Percentiles rank a stretch among this genome's conserved stretches.
phyloP scores from a whole-genome alignment of 2,113 vertebrate species.

The Cisticola juncidis region DNA sequence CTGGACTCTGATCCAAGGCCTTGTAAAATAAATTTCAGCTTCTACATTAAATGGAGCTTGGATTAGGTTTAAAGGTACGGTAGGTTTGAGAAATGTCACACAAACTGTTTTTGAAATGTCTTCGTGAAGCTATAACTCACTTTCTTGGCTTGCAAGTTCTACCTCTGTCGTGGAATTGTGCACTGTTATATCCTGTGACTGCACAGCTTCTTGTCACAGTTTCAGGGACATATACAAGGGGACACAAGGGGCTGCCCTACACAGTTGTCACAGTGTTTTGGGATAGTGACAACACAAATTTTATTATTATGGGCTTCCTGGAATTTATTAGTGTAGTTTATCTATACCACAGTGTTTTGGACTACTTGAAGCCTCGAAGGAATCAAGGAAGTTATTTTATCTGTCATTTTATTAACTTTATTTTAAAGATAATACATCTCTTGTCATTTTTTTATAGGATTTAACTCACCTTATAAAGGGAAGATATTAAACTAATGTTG shows the following conservation, averaged over 20 bases:
- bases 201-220: not conserved
- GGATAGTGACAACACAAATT: not conserved
- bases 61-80: not conserved
- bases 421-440: not conserved
- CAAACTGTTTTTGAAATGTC: not conserved
- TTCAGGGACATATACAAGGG: not conserved
- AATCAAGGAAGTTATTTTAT: not conserved
- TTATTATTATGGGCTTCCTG: not conserved
- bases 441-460: not conserved
- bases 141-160: not conserved
- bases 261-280: fast-evolving
- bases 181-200: not conserved
- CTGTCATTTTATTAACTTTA: not conserved
- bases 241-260: not conserved
- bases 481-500: not conserved
- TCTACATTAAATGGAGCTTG: not conserved
- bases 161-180: not conserved
- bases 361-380: not conserved
- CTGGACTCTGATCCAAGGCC: not conserved
- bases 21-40: not conserved
- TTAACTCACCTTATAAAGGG: not conserved
- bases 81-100: not conserved
- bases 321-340: not conserved
- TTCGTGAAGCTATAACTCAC: not conserved
- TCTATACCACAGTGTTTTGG: not conserved